phyloP scores from a whole-genome alignment of 2,888 invertebrate genomes.

The Agrotis puta region DNA sequence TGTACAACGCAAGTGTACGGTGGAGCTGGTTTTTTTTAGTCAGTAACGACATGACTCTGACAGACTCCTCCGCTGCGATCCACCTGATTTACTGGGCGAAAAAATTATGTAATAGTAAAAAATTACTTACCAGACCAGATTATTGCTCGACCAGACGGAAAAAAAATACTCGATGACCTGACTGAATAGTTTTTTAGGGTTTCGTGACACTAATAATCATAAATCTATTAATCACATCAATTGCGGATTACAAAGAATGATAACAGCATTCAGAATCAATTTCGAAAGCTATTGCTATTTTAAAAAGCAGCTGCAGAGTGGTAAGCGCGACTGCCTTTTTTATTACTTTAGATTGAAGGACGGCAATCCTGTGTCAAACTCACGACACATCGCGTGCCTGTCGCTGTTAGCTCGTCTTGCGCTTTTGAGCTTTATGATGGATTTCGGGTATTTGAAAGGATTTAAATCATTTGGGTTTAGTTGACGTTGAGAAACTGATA shows the following conservation, averaged over 20 bases:
- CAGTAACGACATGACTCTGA: too few species aligned
- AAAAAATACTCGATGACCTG: not conserved
- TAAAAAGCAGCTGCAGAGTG: constrained; percentile 8
- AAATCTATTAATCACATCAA: not conserved
- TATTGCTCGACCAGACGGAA: too few species aligned
- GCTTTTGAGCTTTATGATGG: constrained; percentile 20
- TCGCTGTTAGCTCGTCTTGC: constrained; percentile 31
- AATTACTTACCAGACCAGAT: too few species aligned
- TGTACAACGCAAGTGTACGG: too few species aligned
- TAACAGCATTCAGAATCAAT: constrained; percentile 6
- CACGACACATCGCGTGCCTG: constrained; percentile 60
- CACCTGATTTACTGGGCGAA: too few species aligned
- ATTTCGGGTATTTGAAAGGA: constrained; percentile 12
- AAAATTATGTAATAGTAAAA: too few species aligned
- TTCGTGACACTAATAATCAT: constrained; percentile 7
- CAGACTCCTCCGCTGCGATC: too few species aligned
- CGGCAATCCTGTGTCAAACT: constrained; percentile 40
- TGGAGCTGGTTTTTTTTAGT: too few species aligned
- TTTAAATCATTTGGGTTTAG: constrained; percentile 7
- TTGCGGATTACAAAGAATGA: constrained; percentile 2
- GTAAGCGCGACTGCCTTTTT: constrained; percentile 21
- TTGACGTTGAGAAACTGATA: not conserved
- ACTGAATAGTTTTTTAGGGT: not conserved
- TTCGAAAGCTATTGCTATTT: not conserved
- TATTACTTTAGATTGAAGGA: constrained; percentile 35